Conservation (phyloP, 2,888 invertebrate species). For the Rhyacophila evoluta region DNA sequence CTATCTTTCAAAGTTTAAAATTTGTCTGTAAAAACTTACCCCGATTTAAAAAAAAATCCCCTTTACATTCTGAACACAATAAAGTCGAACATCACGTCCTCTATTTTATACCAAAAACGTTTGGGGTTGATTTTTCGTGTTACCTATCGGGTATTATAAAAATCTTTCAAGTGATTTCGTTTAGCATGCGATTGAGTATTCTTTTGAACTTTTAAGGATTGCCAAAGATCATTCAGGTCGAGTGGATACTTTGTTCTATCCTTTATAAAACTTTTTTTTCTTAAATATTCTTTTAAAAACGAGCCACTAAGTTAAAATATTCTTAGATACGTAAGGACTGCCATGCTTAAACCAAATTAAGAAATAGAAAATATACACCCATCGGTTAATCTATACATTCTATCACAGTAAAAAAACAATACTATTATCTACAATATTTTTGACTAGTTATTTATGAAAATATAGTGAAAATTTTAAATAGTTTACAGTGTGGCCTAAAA, state of each 20-base stretch:
- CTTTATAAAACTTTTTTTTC: too few species aligned
- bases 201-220: slow-evolving; percentile 8
- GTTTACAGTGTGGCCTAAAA: too few species aligned
- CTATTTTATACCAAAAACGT: background rate
- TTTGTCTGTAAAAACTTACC: background rate
- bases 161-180: background rate
- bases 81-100: background rate
- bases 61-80: background rate
- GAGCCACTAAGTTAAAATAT: too few species aligned
- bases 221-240: slow-evolving; percentile 22
- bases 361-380: too few species aligned
- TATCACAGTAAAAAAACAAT: too few species aligned
- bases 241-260: background rate
- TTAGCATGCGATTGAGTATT: background rate
- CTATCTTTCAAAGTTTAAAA: background rate
- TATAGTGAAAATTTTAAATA: too few species aligned
- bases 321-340: too few species aligned
- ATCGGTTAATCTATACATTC: too few species aligned
- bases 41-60: background rate
- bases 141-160: slow-evolving; percentile 2
- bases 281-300: too few species aligned
- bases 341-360: too few species aligned
- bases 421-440: too few species aligned
- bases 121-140: background rate
- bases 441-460: too few species aligned